Evolutionary conservation across 2,113 vertebrate genomes (phyloP).

Genomic region (Aegithalos caudatus): DNA sequence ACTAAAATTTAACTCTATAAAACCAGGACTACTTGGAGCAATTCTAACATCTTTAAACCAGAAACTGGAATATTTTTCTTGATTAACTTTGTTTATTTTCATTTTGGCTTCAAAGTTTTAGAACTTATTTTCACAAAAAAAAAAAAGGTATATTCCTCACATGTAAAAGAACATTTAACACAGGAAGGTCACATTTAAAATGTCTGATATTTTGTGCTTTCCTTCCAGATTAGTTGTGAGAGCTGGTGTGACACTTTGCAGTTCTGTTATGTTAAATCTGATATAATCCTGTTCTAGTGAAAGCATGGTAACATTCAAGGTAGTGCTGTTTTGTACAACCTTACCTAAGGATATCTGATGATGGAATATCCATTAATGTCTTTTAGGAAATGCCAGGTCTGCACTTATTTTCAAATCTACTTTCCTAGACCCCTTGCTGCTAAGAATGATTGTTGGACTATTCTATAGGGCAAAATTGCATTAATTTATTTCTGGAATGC

Average conservation of each 20-base stretch:
- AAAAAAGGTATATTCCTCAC: not conserved
- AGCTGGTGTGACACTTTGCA: not conserved
- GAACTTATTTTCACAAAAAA: not conserved
- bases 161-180: not conserved
- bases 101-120: not conserved
- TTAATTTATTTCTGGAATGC: not conserved
- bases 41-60: not conserved
- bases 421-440: not conserved
- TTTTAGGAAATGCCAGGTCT: not conserved
- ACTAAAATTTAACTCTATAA: no score
- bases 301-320: not conserved
- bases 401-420: not conserved
- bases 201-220: not conserved
- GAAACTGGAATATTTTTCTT: not conserved
- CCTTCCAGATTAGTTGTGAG: not conserved
- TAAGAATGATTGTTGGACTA: not conserved
- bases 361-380: not conserved
- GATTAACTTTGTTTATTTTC: not conserved
- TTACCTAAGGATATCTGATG: not conserved
- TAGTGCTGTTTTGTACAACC: not conserved
- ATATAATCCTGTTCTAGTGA: not conserved
- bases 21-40: not conserved
- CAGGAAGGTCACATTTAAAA: not conserved
- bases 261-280: not conserved
- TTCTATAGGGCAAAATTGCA: not conserved